Percentiles rank a stretch among this genome's conserved stretches.
These are phyloP conservation scores for Synanthedon myopaeformis DNA, from an alignment of 2,888 invertebrate species.

Conservation along the genomic window DNA sequence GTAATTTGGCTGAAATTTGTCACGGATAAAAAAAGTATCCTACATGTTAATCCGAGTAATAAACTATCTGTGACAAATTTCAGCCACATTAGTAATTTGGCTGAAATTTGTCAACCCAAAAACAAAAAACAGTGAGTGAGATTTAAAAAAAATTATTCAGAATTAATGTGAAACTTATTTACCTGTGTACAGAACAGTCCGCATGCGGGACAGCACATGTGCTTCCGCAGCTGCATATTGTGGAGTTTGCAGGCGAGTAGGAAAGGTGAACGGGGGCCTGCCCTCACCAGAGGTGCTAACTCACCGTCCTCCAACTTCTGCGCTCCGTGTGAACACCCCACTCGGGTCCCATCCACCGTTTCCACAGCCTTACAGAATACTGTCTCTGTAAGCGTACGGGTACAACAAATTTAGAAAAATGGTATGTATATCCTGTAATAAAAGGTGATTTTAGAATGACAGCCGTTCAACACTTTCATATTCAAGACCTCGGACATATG, in stretches of 20 bases:
- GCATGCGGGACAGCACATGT: slow-evolving; percentile 92
- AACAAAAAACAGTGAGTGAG: too few relatives aligned
- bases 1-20: too few relatives aligned
- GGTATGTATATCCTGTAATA: too few relatives aligned
- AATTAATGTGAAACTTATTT: too few relatives aligned
- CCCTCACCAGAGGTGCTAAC: slow-evolving; percentile 71
- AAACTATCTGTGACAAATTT: too few relatives aligned
- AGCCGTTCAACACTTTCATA: not conserved
- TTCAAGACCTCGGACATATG: not conserved
- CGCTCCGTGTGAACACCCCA: slow-evolving; percentile 84
- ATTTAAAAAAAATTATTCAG: too few relatives aligned
- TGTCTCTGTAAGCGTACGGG: slow-evolving; percentile 45
- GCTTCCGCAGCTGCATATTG: slow-evolving; percentile 77
- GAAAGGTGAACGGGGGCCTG: slow-evolving; percentile 82
- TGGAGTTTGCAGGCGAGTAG: slow-evolving; percentile 85
- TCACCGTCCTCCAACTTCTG: slow-evolving; percentile 35
- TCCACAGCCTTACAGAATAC: slow-evolving; percentile 83
- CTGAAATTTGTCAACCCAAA: too few relatives aligned
- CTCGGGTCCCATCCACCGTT: slow-evolving; percentile 77
- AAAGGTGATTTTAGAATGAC: too few relatives aligned
- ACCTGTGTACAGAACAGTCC: slow-evolving; percentile 91
- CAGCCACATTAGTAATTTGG: too few relatives aligned
- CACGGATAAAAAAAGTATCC: too few relatives aligned
- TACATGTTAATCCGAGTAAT: too few relatives aligned
- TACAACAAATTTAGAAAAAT: too few relatives aligned